phyloP scores from a whole-genome alignment of 2,113 vertebrate species.

The Jaculus jaculus region DNA sequence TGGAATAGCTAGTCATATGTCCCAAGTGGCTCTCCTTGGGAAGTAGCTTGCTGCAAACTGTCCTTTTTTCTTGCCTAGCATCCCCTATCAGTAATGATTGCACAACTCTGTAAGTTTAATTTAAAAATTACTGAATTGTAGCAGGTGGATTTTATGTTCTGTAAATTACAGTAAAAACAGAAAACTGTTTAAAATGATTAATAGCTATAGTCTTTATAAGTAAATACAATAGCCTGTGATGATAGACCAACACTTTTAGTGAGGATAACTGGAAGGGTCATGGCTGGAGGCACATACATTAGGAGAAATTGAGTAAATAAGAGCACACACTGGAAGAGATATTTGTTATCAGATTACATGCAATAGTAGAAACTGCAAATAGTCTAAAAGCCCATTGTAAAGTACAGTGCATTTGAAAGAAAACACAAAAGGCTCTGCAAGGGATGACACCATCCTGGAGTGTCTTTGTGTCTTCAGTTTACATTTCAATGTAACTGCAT shows the following conservation, averaged over 20 bases:
- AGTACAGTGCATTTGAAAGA: not conserved
- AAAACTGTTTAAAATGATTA: conserved; percentile 43
- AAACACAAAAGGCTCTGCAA: not conserved
- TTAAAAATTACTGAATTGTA: not conserved
- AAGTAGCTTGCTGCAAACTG: too few relatives aligned
- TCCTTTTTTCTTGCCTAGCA: too few relatives aligned
- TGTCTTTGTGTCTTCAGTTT: not conserved
- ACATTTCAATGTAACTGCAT: not conserved
- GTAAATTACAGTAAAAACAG: not conserved
- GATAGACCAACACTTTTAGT: not conserved
- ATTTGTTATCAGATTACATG: not conserved
- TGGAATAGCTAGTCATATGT: too few relatives aligned
- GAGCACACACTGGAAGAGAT: not conserved
- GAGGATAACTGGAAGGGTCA: not conserved
- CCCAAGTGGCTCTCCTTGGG: too few relatives aligned
- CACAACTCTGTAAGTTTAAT: conserved; percentile 1
- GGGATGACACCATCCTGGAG: not conserved
- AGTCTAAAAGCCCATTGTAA: not conserved
- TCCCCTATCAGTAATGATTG: not conserved
- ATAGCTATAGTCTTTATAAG: conserved; percentile 1
- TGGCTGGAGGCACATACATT: not conserved
- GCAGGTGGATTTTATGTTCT: not conserved
- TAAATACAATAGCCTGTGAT: not conserved
- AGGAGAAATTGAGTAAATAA: conserved; percentile 30
- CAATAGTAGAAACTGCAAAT: conserved; percentile 12